These are phyloP conservation scores for Drosophila bunnanda DNA, from an alignment of 2,888 invertebrate species.

Conservation along the genomic window DNA sequence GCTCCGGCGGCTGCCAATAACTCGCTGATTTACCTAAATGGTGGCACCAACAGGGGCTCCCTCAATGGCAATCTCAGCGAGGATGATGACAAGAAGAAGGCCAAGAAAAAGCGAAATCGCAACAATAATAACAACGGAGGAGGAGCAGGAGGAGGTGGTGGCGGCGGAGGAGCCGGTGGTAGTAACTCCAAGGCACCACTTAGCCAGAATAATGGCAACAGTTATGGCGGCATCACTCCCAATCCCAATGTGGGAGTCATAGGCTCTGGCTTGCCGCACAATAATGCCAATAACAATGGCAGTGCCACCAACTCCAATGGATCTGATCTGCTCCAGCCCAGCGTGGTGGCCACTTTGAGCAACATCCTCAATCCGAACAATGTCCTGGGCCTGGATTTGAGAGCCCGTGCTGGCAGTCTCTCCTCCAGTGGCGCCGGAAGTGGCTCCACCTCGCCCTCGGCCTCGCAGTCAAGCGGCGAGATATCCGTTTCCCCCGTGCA, in stretches of 20 bases:
- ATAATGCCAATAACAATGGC: conserved; percentile 18
- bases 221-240: conserved; percentile 60
- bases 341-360: conserved; percentile 63
- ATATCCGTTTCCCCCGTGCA: conserved; percentile 86
- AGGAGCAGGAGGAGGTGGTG: conserved; percentile 13
- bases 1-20: conserved; percentile 88
- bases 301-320: conserved; percentile 21
- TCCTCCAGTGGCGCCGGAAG: conserved; percentile 91
- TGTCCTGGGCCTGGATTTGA: conserved; percentile 84
- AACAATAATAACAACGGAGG: conserved; percentile 85
- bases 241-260: conserved; percentile 83
- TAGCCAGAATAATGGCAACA: conserved; percentile 76
- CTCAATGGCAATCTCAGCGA: conserved; percentile 79
- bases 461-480: conserved; percentile 89
- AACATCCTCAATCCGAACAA: conserved; percentile 67
- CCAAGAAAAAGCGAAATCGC: conserved; percentile 88
- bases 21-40: conserved; percentile 37
- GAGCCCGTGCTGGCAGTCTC: conserved; percentile 90
- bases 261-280: conserved; percentile 79
- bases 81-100: conserved; percentile 86
- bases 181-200: conserved; percentile 84
- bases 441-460: conserved; percentile 92
- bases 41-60: conserved; percentile 10
- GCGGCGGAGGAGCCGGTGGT: conserved; percentile 82
- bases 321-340: conserved; percentile 54